Conservation (phyloP, 2,888 invertebrate genomes). For the Chirona hameri region DNA sequence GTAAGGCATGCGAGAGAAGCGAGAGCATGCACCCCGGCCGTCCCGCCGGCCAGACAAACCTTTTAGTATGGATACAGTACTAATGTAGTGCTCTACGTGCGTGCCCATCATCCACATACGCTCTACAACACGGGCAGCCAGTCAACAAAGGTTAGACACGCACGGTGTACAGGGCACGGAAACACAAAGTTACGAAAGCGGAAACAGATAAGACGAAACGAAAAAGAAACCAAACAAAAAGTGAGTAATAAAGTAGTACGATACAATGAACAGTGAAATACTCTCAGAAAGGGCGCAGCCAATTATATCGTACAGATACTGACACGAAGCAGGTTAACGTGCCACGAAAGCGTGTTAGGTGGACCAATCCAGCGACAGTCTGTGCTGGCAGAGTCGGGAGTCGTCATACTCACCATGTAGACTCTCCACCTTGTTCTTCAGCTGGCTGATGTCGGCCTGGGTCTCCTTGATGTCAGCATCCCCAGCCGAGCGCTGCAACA, state of each 20-base stretch:
- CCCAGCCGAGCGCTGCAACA: background rate
- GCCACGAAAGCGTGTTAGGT: too few relatives aligned
- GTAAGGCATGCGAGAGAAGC: too few relatives aligned
- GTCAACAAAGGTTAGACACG: background rate
- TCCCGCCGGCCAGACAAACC: constrained; percentile 40
- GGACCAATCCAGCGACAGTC: too few relatives aligned
- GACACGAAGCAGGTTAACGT: too few relatives aligned
- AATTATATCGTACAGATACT: too few relatives aligned
- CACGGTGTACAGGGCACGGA: background rate
- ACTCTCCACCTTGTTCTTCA: background rate
- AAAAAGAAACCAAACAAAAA: background rate
- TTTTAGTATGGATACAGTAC: constrained; percentile 41
- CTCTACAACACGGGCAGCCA: constrained; percentile 38
- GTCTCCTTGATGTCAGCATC: background rate
- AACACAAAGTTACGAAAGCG: background rate
- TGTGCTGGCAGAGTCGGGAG: too few relatives aligned
- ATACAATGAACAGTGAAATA: too few relatives aligned
- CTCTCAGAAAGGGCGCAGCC: too few relatives aligned
- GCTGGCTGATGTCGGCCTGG: background rate
- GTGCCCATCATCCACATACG: constrained; percentile 36
- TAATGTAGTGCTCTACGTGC: constrained; percentile 39
- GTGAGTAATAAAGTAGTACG: background rate
- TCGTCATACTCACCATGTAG: background rate
- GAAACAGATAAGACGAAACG: background rate
- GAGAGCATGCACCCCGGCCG: too few relatives aligned